phyloP scores from a whole-genome alignment of 1,140 invertebrate species.

The Harlomillsia oculata region DNA sequence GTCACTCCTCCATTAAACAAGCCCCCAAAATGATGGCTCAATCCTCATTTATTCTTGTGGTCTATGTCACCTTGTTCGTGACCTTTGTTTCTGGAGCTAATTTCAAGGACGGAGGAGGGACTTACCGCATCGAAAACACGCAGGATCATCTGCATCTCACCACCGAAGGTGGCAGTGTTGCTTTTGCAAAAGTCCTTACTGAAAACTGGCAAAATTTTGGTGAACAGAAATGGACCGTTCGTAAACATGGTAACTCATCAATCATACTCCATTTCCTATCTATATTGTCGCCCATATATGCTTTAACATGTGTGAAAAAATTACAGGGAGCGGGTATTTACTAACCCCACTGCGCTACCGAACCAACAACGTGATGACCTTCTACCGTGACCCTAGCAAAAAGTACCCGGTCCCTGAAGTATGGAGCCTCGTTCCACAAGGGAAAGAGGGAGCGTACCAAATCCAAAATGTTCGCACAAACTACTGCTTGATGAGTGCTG shows the following conservation, averaged over 20 bases:
- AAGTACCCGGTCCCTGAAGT: slow-evolving; percentile 15
- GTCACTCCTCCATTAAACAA: background rate
- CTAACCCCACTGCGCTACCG: slow-evolving; percentile 5
- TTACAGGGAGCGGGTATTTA: background rate
- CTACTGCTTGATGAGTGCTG: slow-evolving; percentile 4
- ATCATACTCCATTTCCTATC: background rate
- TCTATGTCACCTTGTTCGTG: background rate
- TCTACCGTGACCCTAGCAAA: slow-evolving; percentile 11
- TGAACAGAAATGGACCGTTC: slow-evolving; percentile 18
- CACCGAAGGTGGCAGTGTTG: slow-evolving; percentile 13
- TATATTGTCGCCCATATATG: background rate
- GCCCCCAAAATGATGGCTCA: background rate
- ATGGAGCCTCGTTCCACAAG: background rate
- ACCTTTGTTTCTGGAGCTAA: background rate
- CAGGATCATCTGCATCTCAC: slow-evolving; percentile 15
- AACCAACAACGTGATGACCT: slow-evolving; percentile 17
- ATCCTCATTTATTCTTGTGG: background rate
- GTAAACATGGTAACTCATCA: slow-evolving; percentile 8
- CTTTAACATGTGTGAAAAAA: background rate
- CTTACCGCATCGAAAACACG: slow-evolving; percentile 14
- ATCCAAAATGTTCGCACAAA: slow-evolving; percentile 16
- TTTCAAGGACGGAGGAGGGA: background rate
- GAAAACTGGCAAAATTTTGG: slow-evolving; percentile 28
- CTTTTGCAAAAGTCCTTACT: slow-evolving; percentile 13
- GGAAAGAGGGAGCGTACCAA: slow-evolving; percentile 8